Conservation (phyloP, 2,113 vertebrate species). For the Anser brachyrhynchus region DNA sequence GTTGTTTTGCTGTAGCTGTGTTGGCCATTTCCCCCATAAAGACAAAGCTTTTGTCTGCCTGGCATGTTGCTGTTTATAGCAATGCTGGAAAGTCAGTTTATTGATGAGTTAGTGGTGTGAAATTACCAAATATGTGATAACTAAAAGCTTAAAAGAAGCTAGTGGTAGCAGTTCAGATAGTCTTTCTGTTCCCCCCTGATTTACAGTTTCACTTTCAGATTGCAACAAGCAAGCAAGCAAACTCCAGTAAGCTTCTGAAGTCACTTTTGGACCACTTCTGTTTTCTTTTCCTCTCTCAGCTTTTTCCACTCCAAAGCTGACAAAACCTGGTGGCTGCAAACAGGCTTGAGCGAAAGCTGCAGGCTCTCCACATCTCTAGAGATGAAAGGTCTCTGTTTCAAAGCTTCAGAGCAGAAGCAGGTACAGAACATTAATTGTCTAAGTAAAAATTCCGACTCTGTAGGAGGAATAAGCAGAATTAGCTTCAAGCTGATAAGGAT, state of each 20-base stretch:
- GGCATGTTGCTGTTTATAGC: neutral
- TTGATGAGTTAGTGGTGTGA: neutral
- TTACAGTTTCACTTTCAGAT: neutral
- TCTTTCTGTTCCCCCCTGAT: neutral
- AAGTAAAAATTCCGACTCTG: neutral
- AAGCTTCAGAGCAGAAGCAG: neutral
- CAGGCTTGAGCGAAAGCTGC: neutral
- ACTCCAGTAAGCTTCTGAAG: neutral
- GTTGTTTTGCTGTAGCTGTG: neutral
- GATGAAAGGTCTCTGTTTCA: neutral
- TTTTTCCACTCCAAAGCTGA: neutral
- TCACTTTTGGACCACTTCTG: neutral
- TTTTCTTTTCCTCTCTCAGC: neutral
- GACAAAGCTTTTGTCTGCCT: neutral
- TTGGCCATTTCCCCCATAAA: accelerated
- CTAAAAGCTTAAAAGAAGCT: neutral
- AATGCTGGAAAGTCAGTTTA: neutral
- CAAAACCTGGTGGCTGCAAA: neutral
- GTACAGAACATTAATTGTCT: neutral
- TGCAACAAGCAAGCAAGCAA: neutral
- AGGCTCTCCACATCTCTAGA: neutral
- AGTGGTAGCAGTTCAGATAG: neutral
- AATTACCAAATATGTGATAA: neutral
- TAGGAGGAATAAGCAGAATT: conserved; percentile 44
- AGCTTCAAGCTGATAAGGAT: neutral